phyloP scores from a whole-genome alignment of 2,888 invertebrate genomes.

The Eudemis profundana region DNA sequence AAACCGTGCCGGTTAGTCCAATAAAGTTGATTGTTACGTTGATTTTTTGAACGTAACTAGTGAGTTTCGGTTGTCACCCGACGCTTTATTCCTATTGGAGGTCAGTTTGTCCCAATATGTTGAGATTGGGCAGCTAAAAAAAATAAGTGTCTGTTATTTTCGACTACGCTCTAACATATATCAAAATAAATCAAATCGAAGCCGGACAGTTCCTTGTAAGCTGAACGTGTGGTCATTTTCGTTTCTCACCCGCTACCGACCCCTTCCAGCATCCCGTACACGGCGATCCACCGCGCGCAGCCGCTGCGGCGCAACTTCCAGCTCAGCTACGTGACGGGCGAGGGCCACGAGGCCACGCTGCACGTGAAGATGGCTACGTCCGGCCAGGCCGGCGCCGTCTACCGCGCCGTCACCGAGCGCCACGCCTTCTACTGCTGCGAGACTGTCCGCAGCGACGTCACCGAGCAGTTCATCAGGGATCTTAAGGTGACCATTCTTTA shows the following conservation, averaged over 20 bases:
- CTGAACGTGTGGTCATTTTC: too few species aligned
- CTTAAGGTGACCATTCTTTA: slow-evolving; percentile 85
- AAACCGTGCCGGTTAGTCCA: too few species aligned
- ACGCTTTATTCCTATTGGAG: too few species aligned
- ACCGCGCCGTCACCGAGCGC: slow-evolving; percentile 95
- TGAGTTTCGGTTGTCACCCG: too few species aligned
- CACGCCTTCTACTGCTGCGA: slow-evolving; percentile 97
- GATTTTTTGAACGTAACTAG: too few species aligned
- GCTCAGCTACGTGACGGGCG: slow-evolving; percentile 89
- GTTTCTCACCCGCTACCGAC: slow-evolving; percentile 10
- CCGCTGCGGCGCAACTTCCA: slow-evolving; percentile 91
- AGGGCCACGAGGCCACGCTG: slow-evolving; percentile 88
- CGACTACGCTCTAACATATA: too few species aligned
- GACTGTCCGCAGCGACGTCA: slow-evolving; percentile 94
- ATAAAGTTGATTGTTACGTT: too few species aligned
- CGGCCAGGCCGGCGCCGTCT: slow-evolving; percentile 92
- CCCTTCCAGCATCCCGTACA: slow-evolving; percentile 90
- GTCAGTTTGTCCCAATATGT: too few species aligned
- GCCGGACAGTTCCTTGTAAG: too few species aligned
- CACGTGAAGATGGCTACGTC: slow-evolving; percentile 93
- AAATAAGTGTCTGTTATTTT: too few species aligned
- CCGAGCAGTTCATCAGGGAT: slow-evolving; percentile 95
- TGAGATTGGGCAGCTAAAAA: too few species aligned
- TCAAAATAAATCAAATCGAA: too few species aligned
- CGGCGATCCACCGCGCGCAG: slow-evolving; percentile 92